Conservation (phyloP, 2,888 invertebrate species). For the Leptogaster cylindrica region DNA sequence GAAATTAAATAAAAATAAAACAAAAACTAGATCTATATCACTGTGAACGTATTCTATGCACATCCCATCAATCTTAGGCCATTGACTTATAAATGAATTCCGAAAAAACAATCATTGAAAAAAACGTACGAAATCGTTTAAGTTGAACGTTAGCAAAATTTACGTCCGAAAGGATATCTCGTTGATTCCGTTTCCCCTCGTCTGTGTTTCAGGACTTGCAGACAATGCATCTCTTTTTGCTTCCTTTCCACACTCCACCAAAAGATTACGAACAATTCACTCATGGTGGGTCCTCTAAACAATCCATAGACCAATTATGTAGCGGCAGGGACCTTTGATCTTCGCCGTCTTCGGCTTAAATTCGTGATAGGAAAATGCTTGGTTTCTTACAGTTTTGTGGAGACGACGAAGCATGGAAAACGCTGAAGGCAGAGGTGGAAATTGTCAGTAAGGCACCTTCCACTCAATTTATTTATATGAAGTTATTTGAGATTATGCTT, state of each 20-base stretch:
- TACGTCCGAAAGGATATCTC: background rate
- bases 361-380: conserved; percentile 2
- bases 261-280: conserved; percentile 20
- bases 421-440: background rate
- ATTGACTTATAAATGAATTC: background rate
- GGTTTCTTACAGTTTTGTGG: background rate
- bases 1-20: background rate
- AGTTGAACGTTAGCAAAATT: conserved; percentile 13
- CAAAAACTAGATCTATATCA: background rate
- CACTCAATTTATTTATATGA: conserved; percentile 20
- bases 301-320: conserved; percentile 20
- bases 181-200: background rate
- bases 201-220: background rate
- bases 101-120: conserved; percentile 7
- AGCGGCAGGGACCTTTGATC: conserved; percentile 17
- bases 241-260: conserved; percentile 11
- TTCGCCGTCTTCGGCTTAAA: background rate
- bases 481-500: conserved; percentile 24
- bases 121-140: conserved; percentile 8
- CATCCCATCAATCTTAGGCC: conserved; percentile 9
- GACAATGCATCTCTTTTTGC: conserved; percentile 14
- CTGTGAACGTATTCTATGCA: background rate
- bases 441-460: conserved; percentile 16
- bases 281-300: conserved; percentile 29
- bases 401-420: background rate